Percentiles rank a stretch among this genome's conserved stretches.
Conservation (phyloP, 2,888 invertebrate species). For the Maniola hyperantus region DNA sequence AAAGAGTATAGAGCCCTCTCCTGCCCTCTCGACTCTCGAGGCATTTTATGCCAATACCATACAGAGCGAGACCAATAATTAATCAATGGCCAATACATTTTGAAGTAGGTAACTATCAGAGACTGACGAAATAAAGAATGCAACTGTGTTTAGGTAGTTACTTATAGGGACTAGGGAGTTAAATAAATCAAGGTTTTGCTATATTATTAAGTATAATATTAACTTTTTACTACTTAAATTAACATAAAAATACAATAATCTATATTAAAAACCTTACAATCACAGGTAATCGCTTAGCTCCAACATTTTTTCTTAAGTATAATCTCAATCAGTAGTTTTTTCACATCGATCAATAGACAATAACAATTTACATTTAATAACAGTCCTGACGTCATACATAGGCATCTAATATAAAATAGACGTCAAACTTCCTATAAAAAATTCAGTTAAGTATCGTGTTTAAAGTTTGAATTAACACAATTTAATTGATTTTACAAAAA, state of each 20-base stretch:
- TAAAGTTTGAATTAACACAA: too few species aligned
- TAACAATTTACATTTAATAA: slow-evolving; percentile 13
- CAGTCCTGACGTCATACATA: background rate
- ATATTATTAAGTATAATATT: slow-evolving; percentile 11
- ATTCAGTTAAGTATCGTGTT: too few species aligned
- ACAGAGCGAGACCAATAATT: too few species aligned
- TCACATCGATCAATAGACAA: slow-evolving; percentile 5
- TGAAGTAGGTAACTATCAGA: too few species aligned
- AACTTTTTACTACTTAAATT: slow-evolving; percentile 19
- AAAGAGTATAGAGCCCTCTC: too few species aligned
- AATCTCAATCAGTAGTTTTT: slow-evolving; percentile 14
- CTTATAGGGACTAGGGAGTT: background rate
- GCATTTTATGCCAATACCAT: too few species aligned
- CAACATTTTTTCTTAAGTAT: slow-evolving; percentile 12
- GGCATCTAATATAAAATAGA: background rate
- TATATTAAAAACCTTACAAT: slow-evolving; percentile 26
- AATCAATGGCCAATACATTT: too few species aligned
- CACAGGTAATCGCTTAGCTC: slow-evolving; percentile 30
- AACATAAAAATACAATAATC: slow-evolving; percentile 11
- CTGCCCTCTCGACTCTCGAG: too few species aligned
- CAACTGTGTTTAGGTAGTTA: too few species aligned
- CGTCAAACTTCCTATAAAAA: background rate
- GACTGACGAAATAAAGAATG: too few species aligned
- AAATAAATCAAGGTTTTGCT: slow-evolving; percentile 1
- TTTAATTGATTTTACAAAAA: background rate